Base-by-base conservation (phyloP, 1,140 invertebrate genomes). In the Drosophila jambulina region DNA sequence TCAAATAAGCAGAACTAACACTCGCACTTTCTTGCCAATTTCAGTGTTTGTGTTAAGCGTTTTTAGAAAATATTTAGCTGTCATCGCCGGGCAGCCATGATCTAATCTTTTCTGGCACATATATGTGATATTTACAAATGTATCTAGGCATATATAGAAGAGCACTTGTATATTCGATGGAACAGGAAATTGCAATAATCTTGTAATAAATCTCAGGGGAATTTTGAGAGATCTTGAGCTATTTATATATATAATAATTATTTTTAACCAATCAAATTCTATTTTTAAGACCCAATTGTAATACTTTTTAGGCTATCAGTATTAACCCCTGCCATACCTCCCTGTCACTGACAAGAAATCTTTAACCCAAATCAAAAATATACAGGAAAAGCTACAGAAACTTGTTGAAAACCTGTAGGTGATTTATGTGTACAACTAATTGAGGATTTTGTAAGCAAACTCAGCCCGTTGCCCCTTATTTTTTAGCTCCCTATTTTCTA, bases 351-450 rank as follows among this genome's bases (percentile, higher is more conserved):
- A 76, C 75, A 69, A 49, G 45, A 59, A 65, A 87, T 86, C 83
- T 86, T 54, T 74, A 77, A 83, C 67, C 79, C 79, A 82, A 86
- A 86, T 80, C 64, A 79, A 59, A 8, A 77, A 38, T 23, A 21
- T 40, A 13, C 21, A 23, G n/a, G 34, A 68, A 68, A 51, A 76
- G 54, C 48, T 19, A 75, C 58, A 56, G 25, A 3, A 63, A 59
- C 51, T 81, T 78, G 75, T 60, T 32, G 38, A 36, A 78, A 63
- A 74, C 48, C 53, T 62, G 69, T 12, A 4, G 29, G 25, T 78
- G 75, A 87, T 87, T 78, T 77, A 78, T 78, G 71, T 84, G 78
- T 85, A 85, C 75, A 82, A 67, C 63, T 86, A 87, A 86, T 87
- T 86, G 83, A 75, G 82, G 70, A 78, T 80, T 86, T 77, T 63